Conservation (phyloP, 2,113 vertebrate genomes). For the Nothocercus julius region DNA sequence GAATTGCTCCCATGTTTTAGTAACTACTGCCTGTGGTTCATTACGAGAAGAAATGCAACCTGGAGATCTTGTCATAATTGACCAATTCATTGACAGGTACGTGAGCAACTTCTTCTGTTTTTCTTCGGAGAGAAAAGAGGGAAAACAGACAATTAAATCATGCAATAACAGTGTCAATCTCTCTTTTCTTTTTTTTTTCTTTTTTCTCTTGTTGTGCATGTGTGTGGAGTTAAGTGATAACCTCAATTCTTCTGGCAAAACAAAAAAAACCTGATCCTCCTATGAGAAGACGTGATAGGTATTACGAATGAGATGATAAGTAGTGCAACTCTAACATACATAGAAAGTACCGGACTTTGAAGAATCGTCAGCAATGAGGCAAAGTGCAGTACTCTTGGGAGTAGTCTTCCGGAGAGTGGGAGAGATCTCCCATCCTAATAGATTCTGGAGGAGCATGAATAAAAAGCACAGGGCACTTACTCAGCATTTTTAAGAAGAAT, state of each 20-base stretch:
- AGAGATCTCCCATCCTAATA: not conserved
- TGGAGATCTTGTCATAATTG: constrained; percentile 92
- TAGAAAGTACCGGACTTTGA: not conserved
- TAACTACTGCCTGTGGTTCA: constrained; percentile 94
- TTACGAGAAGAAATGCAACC: constrained; percentile 94
- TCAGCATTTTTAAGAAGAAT: not conserved
- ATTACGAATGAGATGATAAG: not conserved
- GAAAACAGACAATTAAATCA: not conserved
- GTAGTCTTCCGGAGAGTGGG: not conserved
- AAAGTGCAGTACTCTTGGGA: not conserved
- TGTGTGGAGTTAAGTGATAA: not conserved
- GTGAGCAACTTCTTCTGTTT: not conserved
- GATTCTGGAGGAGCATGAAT: not conserved
- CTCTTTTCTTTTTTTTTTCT: not conserved
- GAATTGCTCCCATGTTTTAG: constrained; percentile 92
- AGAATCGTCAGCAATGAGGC: not conserved
- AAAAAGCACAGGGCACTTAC: not conserved
- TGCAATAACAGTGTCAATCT: not conserved
- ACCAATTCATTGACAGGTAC: constrained; percentile 97
- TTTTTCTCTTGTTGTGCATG: too few species aligned
- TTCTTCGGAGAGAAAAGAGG: not conserved
- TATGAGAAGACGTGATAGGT: not conserved
- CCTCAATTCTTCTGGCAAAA: not conserved
- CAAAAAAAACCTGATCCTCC: not conserved
- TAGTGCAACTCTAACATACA: not conserved